phyloP scores from a whole-genome alignment of 2,797 vertebrate genomes.

The Hyperoplus lanceolatus region DNA sequence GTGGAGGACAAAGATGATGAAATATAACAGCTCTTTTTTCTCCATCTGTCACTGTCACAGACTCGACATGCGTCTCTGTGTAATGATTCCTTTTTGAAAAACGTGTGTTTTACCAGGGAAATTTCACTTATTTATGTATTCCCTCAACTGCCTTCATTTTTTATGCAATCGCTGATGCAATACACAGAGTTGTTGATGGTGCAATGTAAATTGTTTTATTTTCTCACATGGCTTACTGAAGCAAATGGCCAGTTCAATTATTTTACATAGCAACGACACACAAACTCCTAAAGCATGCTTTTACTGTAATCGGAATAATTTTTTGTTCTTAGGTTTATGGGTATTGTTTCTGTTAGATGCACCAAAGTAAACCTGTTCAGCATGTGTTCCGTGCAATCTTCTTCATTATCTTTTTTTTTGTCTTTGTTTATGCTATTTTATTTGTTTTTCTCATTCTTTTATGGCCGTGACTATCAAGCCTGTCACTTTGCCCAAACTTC shows the following conservation, averaged over 20 bases:
- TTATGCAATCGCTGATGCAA: not conserved
- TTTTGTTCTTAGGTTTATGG: not conserved
- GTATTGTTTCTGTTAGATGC: not conserved
- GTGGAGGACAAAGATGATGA: conserved; percentile 32
- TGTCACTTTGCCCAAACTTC: conserved; percentile 1
- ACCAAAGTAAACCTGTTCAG: conserved; percentile 8
- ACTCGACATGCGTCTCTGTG: not conserved
- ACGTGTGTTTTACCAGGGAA: not conserved
- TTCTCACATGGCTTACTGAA: conserved; percentile 3
- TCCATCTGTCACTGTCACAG: conserved; percentile 1
- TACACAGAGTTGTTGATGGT: not conserved
- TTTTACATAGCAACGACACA: conserved; percentile 1
- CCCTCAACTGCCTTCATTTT: not conserved
- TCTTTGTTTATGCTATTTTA: no score
- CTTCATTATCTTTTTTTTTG: not conserved
- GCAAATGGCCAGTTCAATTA: conserved; percentile 8
- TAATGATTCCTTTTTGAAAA: no score
- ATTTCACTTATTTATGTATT: not conserved
- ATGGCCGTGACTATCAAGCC: conserved; percentile 9
- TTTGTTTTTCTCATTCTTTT: not conserved
- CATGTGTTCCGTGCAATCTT: conserved; percentile 2
- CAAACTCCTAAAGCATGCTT: not conserved
- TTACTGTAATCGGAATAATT: not conserved
- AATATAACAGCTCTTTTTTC: not conserved
- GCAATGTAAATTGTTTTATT: conserved; percentile 7